Evolutionary conservation across 2,797 vertebrate species (phyloP).

Genomic region (Xenopus petersii): DNA sequence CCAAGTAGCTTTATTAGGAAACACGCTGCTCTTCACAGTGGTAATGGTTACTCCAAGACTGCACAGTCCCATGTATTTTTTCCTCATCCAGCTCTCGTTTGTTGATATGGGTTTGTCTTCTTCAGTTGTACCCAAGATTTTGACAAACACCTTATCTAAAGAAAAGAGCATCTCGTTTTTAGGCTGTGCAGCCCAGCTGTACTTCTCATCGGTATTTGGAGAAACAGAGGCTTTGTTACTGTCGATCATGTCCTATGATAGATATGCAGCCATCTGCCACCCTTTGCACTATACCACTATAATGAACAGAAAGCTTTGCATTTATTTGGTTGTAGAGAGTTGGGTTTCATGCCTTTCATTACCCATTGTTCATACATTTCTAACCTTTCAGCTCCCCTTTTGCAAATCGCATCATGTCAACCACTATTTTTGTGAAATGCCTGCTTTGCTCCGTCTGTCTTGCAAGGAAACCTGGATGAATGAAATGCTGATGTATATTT

Average conservation of each 20-base stretch:
- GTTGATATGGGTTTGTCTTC: constrained; percentile 33
- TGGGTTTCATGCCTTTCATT: no score
- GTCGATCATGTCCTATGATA: constrained; percentile 12
- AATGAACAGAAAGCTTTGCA: constrained; percentile 17
- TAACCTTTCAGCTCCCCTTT: no score
- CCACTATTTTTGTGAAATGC: no score
- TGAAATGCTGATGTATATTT: no score
- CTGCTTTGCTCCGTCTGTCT: no score
- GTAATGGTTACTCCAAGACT: constrained; percentile 12
- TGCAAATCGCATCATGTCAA: no score
- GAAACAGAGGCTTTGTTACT: constrained; percentile 40
- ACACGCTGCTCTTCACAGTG: constrained; percentile 6
- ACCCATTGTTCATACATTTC: no score
- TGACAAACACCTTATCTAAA: constrained; percentile 9
- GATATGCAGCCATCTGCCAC: constrained; percentile 17
- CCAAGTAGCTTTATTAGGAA: constrained; percentile 2
- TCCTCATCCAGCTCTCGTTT: constrained; percentile 27
- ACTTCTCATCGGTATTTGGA: constrained; percentile 22
- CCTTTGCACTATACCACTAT: constrained; percentile 28
- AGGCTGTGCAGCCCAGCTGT: constrained; percentile 31
- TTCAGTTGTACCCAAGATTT: constrained; percentile 13
- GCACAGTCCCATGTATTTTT: constrained; percentile 38
- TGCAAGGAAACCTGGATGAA: no score
- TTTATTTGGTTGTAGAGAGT: no score
- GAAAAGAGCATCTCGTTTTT: constrained; percentile 17